Conservation (phyloP, 2,888 invertebrate species). For the Augochlorella aurata region DNA sequence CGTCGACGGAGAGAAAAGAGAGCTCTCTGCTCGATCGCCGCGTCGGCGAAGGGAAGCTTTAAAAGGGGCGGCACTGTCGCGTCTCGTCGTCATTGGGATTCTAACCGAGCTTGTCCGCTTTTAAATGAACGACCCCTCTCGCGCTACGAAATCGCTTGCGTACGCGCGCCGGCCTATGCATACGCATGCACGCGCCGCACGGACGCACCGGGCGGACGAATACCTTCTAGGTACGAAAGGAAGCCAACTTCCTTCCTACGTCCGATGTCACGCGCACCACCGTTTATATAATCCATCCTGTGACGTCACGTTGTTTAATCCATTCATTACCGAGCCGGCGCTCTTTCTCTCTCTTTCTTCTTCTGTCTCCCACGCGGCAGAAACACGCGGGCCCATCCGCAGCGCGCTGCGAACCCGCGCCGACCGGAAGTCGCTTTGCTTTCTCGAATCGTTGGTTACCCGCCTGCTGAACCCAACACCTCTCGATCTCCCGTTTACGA, state of each 20-base stretch:
- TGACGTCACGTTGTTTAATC: conserved; percentile 80
- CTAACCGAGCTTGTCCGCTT: conserved; percentile 70
- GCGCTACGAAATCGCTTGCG: conserved; percentile 57
- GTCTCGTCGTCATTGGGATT: conserved; percentile 62
- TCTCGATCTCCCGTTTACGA: too few relatives aligned
- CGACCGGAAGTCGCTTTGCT: not conserved
- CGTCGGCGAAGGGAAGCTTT: conserved; percentile 44
- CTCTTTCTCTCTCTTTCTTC: not conserved
- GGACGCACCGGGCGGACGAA: conserved; percentile 58
- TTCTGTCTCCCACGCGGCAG: not conserved
- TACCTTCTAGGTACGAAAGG: conserved; percentile 79
- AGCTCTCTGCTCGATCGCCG: not conserved
- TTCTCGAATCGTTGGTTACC: too few relatives aligned
- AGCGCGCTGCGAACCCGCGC: not conserved
- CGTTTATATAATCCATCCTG: conserved; percentile 81
- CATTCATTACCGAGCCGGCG: conserved; percentile 75
- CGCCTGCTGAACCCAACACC: too few relatives aligned
- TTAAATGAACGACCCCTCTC: conserved; percentile 69
- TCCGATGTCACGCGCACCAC: conserved; percentile 77
- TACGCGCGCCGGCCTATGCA: conserved; percentile 30
- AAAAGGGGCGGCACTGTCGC: conserved; percentile 56
- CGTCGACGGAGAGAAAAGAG: not conserved
- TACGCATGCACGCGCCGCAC: conserved; percentile 25
- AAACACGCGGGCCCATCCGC: not conserved
- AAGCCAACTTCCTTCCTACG: conserved; percentile 81